Conservation (phyloP, 2,888 invertebrate species). For the Chymomyza amoena region DNA sequence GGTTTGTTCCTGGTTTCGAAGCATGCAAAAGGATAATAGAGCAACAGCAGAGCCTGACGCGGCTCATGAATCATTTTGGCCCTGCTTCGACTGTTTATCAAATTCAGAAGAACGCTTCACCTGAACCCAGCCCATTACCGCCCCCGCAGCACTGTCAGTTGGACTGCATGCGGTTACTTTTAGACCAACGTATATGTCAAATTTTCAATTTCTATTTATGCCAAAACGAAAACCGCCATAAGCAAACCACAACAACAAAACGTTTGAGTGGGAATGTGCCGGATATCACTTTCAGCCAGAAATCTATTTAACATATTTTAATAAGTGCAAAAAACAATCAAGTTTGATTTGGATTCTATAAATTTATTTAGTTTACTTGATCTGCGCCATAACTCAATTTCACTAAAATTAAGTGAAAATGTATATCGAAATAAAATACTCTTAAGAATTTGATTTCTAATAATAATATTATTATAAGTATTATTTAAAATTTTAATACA, state of each 20-base stretch:
- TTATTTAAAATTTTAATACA: too few relatives aligned
- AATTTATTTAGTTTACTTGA: too few relatives aligned
- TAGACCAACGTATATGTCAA: constrained; percentile 52
- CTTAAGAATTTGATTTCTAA: too few relatives aligned
- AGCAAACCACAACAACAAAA: background rate
- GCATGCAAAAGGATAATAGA: constrained; percentile 53
- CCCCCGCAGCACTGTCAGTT: background rate
- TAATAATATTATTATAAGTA: too few relatives aligned
- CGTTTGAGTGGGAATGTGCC: too few relatives aligned
- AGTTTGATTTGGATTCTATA: too few relatives aligned
- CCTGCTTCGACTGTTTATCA: constrained; percentile 52
- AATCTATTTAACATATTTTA: too few relatives aligned
- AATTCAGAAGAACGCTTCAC: constrained; percentile 42
- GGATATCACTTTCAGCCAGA: too few relatives aligned
- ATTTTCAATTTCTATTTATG: constrained; percentile 56
- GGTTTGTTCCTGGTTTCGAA: background rate
- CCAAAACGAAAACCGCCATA: background rate
- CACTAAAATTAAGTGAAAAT: too few relatives aligned
- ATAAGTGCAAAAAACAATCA: too few relatives aligned
- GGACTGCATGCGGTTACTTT: constrained; percentile 52
- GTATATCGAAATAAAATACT: too few relatives aligned
- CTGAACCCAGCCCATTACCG: background rate
- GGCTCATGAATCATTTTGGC: constrained; percentile 56
- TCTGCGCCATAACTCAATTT: too few relatives aligned
- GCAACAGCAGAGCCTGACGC: constrained; percentile 26